Percentiles rank a stretch among this genome's conserved stretches.
phyloP scores from a whole-genome alignment of 2,888 invertebrate species.

The Lasioglossum calceatum region DNA sequence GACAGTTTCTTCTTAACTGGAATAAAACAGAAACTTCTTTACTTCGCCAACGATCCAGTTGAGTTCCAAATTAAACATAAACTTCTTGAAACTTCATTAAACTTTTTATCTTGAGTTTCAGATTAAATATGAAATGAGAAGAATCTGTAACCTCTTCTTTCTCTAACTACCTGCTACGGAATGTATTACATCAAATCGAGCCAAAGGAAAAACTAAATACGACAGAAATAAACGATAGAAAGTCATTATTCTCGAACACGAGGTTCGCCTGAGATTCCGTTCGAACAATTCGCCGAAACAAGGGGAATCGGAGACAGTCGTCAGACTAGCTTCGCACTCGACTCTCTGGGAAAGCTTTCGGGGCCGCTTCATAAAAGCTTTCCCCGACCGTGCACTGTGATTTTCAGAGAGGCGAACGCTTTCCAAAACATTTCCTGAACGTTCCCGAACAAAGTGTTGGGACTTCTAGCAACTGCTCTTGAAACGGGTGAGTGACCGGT shows the following conservation, averaged over 20 bases:
- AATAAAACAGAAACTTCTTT: not conserved
- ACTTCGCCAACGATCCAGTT: not conserved
- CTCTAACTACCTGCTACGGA: not conserved
- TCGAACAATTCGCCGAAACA: not conserved
- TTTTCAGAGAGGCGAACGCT: not conserved
- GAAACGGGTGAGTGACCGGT: slow-evolving; percentile 18
- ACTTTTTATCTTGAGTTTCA: not conserved
- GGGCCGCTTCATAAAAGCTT: not conserved
- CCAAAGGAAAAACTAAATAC: not conserved
- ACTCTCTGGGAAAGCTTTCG: not conserved
- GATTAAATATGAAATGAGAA: not conserved
- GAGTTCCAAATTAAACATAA: not conserved
- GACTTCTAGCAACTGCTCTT: slow-evolving; percentile 20
- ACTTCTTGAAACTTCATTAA: not conserved
- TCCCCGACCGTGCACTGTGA: not conserved
- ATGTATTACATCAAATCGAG: not conserved
- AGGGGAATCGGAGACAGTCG: slow-evolving; percentile 4
- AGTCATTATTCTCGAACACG: not conserved
- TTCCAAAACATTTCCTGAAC: slow-evolving; percentile 1
- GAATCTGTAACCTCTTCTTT: not conserved
- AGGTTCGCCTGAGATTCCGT: not conserved
- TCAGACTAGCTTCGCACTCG: not conserved
- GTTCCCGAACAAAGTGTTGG: slow-evolving; percentile 16
- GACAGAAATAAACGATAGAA: no score
- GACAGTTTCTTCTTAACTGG: not conserved